These are phyloP conservation scores for Contarinia nasturtii DNA, from an alignment of 1,140 invertebrate genomes.

Conservation along the genomic window DNA sequence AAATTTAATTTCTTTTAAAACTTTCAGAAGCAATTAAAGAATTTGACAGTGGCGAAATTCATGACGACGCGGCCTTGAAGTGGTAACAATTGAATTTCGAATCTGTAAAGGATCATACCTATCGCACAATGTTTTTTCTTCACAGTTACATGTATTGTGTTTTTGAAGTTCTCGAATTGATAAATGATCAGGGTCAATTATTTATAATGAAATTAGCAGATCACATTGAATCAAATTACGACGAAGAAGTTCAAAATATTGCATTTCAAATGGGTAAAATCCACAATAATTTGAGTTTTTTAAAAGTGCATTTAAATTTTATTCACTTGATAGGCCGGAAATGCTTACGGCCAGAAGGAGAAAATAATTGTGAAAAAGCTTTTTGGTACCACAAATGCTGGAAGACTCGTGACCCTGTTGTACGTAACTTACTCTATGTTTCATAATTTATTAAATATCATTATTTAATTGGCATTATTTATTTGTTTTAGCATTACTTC, in stretches of 20 bases:
- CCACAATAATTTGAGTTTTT: no score
- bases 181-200: slow-evolving; percentile 14
- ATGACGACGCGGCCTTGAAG: slow-evolving; percentile 14
- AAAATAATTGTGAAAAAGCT: slow-evolving; percentile 14
- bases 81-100: no score
- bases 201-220: slow-evolving; percentile 13
- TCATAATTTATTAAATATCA: background rate
- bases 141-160: slow-evolving; percentile 17
- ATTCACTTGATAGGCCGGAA: no score
- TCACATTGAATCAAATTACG: slow-evolving; percentile 8
- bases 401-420: slow-evolving; percentile 14
- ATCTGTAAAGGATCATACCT: no score
- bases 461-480: no score
- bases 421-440: no score
- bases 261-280: slow-evolving; percentile 15
- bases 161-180: slow-evolving; percentile 12
- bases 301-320: no score
- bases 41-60: slow-evolving; percentile 15
- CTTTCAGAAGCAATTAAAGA: slow-evolving; percentile 15
- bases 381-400: slow-evolving; percentile 18
- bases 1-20: background rate
- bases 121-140: no score
- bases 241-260: slow-evolving; percentile 10
- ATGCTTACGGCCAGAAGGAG: slow-evolving; percentile 13
- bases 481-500: no score